phyloP scores from a whole-genome alignment of 2,113 vertebrate genomes.

The Lanius ludovicianus region DNA sequence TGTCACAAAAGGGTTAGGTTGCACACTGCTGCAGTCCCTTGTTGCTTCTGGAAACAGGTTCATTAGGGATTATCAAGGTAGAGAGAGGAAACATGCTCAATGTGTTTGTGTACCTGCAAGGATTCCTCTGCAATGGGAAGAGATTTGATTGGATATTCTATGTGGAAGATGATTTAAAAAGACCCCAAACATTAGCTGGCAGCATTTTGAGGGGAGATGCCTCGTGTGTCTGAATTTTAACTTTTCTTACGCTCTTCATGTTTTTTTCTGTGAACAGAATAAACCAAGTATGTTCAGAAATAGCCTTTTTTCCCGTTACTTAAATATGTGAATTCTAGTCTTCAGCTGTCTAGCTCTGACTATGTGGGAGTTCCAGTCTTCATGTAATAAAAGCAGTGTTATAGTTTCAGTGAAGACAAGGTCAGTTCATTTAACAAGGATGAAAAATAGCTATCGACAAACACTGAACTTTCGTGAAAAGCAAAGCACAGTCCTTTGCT shows the following conservation, averaged over 20 bases:
- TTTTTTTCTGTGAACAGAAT: background rate
- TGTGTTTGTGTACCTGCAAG: background rate
- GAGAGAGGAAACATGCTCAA: background rate
- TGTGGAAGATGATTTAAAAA: background rate
- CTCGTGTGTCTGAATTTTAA: background rate
- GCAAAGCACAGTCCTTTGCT: background rate
- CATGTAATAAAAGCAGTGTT: background rate
- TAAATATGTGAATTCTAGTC: background rate
- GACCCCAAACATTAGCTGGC: background rate
- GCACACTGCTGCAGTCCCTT: background rate
- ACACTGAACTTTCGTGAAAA: background rate
- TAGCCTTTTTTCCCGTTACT: fast-evolving
- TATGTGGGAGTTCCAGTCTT: background rate
- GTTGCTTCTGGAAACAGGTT: background rate
- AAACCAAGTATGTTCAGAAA: background rate
- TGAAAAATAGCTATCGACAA: background rate
- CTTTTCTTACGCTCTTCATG: background rate
- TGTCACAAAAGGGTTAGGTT: background rate
- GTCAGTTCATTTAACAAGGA: background rate
- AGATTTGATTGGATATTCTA: background rate
- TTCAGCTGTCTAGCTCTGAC: background rate
- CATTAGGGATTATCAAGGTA: background rate
- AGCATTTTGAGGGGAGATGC: background rate
- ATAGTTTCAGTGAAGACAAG: background rate
- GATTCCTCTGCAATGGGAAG: background rate